Evolutionary conservation across 2,113 vertebrate genomes (phyloP), one percentile per base, ranked within the genome.

Genomic region (Rattus norvegicus): DNA sequence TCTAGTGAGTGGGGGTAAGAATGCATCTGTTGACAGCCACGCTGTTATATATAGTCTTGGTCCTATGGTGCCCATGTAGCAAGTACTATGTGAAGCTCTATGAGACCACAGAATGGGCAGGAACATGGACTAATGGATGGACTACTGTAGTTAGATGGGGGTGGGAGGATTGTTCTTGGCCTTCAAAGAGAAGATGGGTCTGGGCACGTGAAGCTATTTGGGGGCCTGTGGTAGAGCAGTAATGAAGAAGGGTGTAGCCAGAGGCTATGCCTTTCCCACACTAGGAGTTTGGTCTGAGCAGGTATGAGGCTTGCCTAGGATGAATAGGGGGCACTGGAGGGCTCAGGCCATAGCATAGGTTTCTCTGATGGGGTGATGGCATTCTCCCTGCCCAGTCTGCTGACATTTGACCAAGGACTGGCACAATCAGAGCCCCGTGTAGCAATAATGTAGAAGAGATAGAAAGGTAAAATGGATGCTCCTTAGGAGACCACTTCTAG

Each of bases 301-400:
- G 26, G 39, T 24, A 2, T 3, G 8, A 52, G 65, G 13, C 49
- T 33, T 47, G 7, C 1, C 0, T 11, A 12, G 67, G 33, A 65
- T 33, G 2, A 14, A 17, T 1, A 0, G 30, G 14, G 14, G 4
- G 30, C 26, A 2, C 10, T 30, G 4, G 26, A 63, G 33, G 26
- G 30, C 20, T 56, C 1, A 5, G 39, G 7, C 0, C 3, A 3
- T 12, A n/a, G 2, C 6, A 0, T 5, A 65, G 61, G n/a, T 8
- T 24, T 47, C 49, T 39, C 3, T 0, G 47, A 56, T 28, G 24
- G 47, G 5, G 17, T 39, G 11, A 49, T 36, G 26, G 43, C 2
- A 20, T 7, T 90, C 33, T 39, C 11, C 87, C 39, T 47, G 2
- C 43, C 54, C 36, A 49, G 52, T 4, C 33, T 20, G 52, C 70